Conservation (phyloP, 2,888 invertebrate genomes). For the Cataglyphis rosenhaueri region DNA sequence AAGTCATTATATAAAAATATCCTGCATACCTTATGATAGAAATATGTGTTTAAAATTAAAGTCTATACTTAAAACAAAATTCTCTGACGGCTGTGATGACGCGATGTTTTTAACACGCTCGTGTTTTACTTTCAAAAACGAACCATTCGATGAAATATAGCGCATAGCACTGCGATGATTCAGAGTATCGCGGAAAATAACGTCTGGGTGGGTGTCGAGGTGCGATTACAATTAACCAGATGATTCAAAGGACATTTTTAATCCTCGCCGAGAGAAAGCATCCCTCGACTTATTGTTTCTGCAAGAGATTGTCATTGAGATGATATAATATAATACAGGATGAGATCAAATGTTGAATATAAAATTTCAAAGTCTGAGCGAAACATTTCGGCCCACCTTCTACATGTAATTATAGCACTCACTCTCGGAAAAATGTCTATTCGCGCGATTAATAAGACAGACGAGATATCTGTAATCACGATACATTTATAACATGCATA, state of each 20-base stretch:
- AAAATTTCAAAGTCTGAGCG: too few relatives aligned
- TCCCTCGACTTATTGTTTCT: neutral
- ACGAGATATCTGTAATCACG: conserved; percentile 11
- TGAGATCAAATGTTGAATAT: too few relatives aligned
- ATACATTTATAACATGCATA: conserved; percentile 1
- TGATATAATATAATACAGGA: conserved; percentile 19
- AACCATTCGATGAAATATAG: neutral
- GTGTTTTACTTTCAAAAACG: neutral
- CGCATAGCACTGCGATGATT: conserved; percentile 21
- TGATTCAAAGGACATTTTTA: conserved; percentile 20
- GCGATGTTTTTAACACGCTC: neutral
- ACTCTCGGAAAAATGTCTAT: neutral
- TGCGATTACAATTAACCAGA: conserved; percentile 16
- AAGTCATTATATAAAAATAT: neutral
- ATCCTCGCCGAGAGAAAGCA: neutral
- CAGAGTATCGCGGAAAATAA: conserved; percentile 33
- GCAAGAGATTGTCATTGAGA: conserved; percentile 28
- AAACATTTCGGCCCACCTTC: too few relatives aligned
- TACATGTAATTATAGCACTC: conserved; percentile 32
- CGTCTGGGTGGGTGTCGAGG: conserved; percentile 3
- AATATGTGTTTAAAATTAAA: conserved; percentile 15
- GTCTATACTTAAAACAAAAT: conserved; percentile 1
- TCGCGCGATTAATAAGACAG: conserved; percentile 27
- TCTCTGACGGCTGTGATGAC: neutral
- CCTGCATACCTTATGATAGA: conserved; percentile 10